Conservation (phyloP, 2,113 vertebrate genomes). For the Gymnorhina tibicen region DNA sequence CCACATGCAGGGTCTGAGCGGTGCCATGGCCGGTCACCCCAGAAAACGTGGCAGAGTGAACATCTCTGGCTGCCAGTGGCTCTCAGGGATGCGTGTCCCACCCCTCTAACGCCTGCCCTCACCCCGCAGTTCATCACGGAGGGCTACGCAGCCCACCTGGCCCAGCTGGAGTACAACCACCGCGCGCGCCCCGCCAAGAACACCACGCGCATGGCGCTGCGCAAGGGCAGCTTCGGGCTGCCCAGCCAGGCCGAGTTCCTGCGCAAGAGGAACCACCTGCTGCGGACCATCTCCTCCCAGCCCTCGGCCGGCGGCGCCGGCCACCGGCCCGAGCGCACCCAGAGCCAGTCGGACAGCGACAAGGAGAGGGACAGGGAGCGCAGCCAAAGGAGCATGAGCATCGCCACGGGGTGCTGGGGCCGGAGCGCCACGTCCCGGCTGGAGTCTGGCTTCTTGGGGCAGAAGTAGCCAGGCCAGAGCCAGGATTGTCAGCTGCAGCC, state of each 20-base stretch:
- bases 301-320: constrained; percentile 54
- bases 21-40: accelerated
- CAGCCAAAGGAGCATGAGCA: constrained; percentile 91
- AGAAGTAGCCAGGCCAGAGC: constrained; percentile 62
- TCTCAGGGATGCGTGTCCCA: accelerated
- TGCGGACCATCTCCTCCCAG: constrained; percentile 91
- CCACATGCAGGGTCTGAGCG: accelerated
- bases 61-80: accelerated
- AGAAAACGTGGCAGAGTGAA: not conserved
- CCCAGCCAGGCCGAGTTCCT: constrained; percentile 90
- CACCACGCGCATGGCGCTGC: constrained; percentile 87
- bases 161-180: constrained; percentile 93
- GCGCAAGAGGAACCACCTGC: constrained; percentile 92
- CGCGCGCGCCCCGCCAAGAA: constrained; percentile 89
- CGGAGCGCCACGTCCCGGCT: constrained; percentile 77
- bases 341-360: constrained; percentile 87
- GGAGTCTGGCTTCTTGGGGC: constrained; percentile 75
- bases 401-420: constrained; percentile 94
- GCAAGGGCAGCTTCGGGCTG: constrained; percentile 94
- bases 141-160: constrained; percentile 92
- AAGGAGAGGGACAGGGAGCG: constrained; percentile 81
- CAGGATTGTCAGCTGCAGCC: not conserved
- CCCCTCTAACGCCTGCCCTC: not conserved
- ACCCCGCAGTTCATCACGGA: constrained; percentile 87
- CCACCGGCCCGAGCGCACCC: constrained; percentile 86